Evolutionary conservation across 2,797 vertebrate species (phyloP), one percentile per base, ranked within the genome.

Genomic region (Sciurus carolinensis): DNA sequence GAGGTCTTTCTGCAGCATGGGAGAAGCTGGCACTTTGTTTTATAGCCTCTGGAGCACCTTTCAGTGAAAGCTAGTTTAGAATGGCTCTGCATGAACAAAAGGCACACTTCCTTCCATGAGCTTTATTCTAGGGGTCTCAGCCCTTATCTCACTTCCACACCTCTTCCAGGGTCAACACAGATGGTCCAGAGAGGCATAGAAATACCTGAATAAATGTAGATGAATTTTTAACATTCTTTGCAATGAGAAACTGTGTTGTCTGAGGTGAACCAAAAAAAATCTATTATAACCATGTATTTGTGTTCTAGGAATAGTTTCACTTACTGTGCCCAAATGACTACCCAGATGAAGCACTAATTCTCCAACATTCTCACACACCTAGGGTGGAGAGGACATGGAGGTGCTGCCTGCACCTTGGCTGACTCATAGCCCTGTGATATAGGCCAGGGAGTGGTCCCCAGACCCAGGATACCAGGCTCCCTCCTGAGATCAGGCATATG

Each of bases 241-340:
- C 47, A 77, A 92, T 62, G 15, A 81, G 57, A 87, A 79, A 77
- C 8, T 71, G 15, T 3, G 54, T 54, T 77, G 66, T 83, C 28
- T 88, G 36, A 83, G 71, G 72, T 52, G 84, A 80, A 67, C 64
- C 14, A 88, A n/a, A 85, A n/a, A 44, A 47, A 84, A 73, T 67
- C 44, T 44, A 94, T 59, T 36, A 88, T 9, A 79, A 44, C n/a
- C 44, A 83, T 33, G 26, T n/a, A 6, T 66, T 83, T 93, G 13
- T 71, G 4, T 87, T 93, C 87, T 73, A 69, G 26, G 14, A 80
- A 57, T 44, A 20, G 28, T 52, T 50, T 26, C 7, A 71, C n/a
- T 54, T 69, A 26, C n/a, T 62, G 2, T 2, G 54, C 67, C 26
- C 47, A 52, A 80, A 42, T 59, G n/a, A 36, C 67, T 73, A 89